phyloP scores from a whole-genome alignment of 1,140 invertebrate species.

The Drosophila biarmipes region DNA sequence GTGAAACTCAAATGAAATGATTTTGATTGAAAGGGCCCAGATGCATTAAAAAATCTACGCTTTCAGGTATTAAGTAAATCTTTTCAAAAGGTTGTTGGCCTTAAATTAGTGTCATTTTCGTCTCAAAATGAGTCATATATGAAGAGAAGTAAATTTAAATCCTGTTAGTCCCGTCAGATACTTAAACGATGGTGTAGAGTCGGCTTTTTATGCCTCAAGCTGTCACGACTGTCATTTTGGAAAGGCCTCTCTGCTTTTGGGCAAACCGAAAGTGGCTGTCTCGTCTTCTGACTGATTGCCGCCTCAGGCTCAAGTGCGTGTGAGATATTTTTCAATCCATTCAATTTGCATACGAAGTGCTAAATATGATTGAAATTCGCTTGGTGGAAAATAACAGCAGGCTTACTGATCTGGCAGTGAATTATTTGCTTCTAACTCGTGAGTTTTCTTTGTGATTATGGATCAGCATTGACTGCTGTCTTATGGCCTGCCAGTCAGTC shows the following conservation, averaged over 20 bases:
- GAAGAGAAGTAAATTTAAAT: slow-evolving; percentile 50
- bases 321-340: slow-evolving; percentile 36
- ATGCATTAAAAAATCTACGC: not conserved
- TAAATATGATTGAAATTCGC: slow-evolving; percentile 29
- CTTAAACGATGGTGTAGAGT: slow-evolving; percentile 24
- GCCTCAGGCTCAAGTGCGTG: slow-evolving; percentile 44
- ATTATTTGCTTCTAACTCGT: not conserved
- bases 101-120: not conserved
- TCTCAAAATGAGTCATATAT: slow-evolving; percentile 16
- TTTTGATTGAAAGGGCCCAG: not conserved
- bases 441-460: too few species aligned
- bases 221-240: slow-evolving; percentile 43
- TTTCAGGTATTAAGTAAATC: not conserved
- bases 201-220: slow-evolving; percentile 38
- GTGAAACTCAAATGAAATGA: not conserved
- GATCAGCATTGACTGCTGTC: too few species aligned
- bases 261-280: slow-evolving; percentile 55
- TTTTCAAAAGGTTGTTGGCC: not conserved
- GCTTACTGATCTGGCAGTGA: not conserved
- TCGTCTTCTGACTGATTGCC: slow-evolving; percentile 66
- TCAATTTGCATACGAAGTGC: slow-evolving; percentile 50
- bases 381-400: too few species aligned
- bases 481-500: too few species aligned
- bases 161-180: slow-evolving; percentile 4
- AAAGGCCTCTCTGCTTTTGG: slow-evolving; percentile 19